Conservation (phyloP, 1,140 invertebrate species). For the Calliphora vicina region DNA sequence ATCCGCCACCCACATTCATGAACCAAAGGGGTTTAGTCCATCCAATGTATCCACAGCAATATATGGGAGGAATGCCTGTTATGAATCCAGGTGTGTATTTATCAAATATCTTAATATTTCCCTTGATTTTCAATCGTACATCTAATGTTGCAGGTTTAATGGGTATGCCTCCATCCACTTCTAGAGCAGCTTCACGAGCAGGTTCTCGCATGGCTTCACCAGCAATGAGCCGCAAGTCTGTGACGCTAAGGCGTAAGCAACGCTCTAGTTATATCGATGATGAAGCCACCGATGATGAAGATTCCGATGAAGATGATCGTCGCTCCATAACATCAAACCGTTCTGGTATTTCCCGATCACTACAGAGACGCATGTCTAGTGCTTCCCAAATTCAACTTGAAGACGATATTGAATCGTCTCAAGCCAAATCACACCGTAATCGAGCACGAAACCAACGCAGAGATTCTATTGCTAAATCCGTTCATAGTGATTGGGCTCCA, state of each 20-base stretch:
- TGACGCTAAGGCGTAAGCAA: slow-evolving; percentile 62
- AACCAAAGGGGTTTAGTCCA: slow-evolving; percentile 56
- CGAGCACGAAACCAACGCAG: slow-evolving; percentile 41
- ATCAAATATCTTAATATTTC: not conserved
- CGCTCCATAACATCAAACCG: slow-evolving; percentile 63
- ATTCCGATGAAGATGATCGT: slow-evolving; percentile 67
- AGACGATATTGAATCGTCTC: slow-evolving; percentile 46
- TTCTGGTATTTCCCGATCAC: slow-evolving; percentile 54
- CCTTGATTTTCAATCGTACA: not conserved
- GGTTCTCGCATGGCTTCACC: slow-evolving; percentile 73
- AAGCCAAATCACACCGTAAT: not conserved
- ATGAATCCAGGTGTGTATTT: slow-evolving; percentile 54
- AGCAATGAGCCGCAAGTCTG: slow-evolving; percentile 73
- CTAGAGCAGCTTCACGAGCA: slow-evolving; percentile 64
- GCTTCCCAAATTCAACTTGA: slow-evolving; percentile 56
- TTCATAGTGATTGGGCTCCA: slow-evolving; percentile 58
- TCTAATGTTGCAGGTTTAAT: slow-evolving; percentile 47
- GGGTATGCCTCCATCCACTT: slow-evolving; percentile 56
- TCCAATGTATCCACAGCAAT: slow-evolving; percentile 55
- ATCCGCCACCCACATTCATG: slow-evolving; percentile 60
- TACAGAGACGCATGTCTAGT: slow-evolving; percentile 51
- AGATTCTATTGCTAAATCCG: slow-evolving; percentile 55
- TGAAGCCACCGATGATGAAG: slow-evolving; percentile 66
- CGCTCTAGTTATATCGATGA: slow-evolving; percentile 64
- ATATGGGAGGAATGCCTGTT: slow-evolving; percentile 52